Base-by-base conservation (phyloP, 53 echinoderm and acorn worm species). In the Echinometra lucunter region DNA sequence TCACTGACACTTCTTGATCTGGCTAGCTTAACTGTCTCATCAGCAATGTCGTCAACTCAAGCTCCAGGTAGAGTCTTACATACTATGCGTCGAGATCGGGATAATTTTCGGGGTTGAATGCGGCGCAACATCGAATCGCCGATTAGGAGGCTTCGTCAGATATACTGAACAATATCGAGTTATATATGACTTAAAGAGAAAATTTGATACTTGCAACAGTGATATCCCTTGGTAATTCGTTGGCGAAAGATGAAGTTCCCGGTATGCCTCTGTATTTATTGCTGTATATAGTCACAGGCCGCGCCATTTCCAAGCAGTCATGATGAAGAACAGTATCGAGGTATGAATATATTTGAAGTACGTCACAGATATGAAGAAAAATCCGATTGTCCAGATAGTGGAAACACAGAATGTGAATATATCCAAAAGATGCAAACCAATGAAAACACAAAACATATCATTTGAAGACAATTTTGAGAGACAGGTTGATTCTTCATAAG, bases 31-130 rank as follows among this genome's bases (percentile, higher is more conserved):
- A 66, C 66, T 7, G 66, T 27, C 27, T 66, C 27, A 23, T 66
- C 66, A 27, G 1, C 27, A 27, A 66, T 7, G 1, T 1, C 4
- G 0, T 66, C 27, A 66, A 7, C 66, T 34, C 82, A 37, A 82
- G 82, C 82, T 82, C 82, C 7, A 32, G 74, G 74, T 10, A 74
- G 74, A 74, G 74, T 74, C 17, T 74, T 74, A 18, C 74, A 74
- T 74, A 74, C 74, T 32, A 74, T 74, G 28, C 74, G 74, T 74
- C 74, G 74, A 35, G 74, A 74, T 74, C 74, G 74, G 9, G 74
- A 74, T 8, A 74, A 19, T 35, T 74, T 74, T 19, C 17, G 28
- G 74, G 74, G 74, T 74, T 74, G 74, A 74, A 74, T 74, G 74
- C 23, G 74, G 7, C 82, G 82, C 7, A 82, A 28, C 37, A 82